Evolutionary conservation across 2,113 vertebrate genomes (phyloP), one percentile per base, ranked within the genome.

Genomic region (Cephalophus harveyi): DNA sequence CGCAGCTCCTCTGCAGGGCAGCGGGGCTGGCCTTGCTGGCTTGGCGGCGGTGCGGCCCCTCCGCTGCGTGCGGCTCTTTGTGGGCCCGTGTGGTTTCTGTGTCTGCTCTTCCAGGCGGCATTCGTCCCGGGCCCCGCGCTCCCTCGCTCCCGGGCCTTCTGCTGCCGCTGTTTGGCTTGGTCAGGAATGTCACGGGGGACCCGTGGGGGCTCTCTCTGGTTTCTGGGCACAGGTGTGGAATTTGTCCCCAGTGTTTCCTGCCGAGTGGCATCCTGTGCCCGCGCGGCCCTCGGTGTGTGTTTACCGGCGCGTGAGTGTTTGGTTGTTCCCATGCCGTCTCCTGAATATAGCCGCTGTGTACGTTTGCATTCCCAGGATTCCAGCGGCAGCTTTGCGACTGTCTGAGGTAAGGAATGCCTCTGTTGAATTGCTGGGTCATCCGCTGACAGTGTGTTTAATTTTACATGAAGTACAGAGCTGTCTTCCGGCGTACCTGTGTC

Each of bases 221-320:
- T 15, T n/a, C 17, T 71, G 64, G 64, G 64, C 64, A 36, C 64
- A 10, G 0, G 17, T 36, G 64, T 11, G 17, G 8, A 1, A 2
- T 11, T 5, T 21, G 43, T 48, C 25, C 43, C 7, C 7, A 16
- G 74, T 4, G 27, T 48, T 16, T 48, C 2, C 14, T 16, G 74
- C 74, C 19, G 2, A 46, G 74, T 16, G 27, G 25, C 43, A 1
- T 16, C 27, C 74, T 28, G 25, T 28, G 74, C 7, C 4, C 3
- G 7, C 7, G 14, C 0, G 14, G 16, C 25, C 74, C 25, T 30
- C 0, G 4, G 7, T 16, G 43, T 28, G 23, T 28, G 14, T 46
- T 48, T 10, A 5, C 43, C 0, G 43, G 76, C 0, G 43, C 7
- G 0, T 9, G 76, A 30, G 5, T 28, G 14, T 36, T 36, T 21